phyloP scores from a whole-genome alignment of 2,888 invertebrate genomes.

The Athetis lepigone region DNA sequence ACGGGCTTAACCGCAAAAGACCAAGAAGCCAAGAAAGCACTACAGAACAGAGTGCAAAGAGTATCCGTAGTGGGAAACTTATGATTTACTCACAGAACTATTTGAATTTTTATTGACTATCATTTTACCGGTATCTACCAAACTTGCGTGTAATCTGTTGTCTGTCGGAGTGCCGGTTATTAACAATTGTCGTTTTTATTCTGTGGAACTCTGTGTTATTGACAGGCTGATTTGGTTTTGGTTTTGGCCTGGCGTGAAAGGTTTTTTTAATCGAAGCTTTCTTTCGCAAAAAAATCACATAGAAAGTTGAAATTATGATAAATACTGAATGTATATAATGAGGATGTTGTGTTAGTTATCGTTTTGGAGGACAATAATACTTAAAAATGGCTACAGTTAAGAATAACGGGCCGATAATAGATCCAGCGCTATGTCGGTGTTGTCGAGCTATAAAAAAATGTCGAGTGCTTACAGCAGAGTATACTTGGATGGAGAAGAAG shows the following conservation, averaged over 20 bases:
- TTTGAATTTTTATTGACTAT: too few species aligned
- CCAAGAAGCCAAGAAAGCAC: too few species aligned
- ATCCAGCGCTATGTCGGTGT: slow-evolving; percentile 86
- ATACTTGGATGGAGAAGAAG: slow-evolving; percentile 86
- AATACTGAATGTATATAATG: slow-evolving; percentile 59
- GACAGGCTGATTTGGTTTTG: slow-evolving; percentile 55
- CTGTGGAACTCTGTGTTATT: slow-evolving; percentile 47
- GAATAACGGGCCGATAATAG: slow-evolving; percentile 83
- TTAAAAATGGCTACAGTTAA: slow-evolving; percentile 78
- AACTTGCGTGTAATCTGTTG: too few species aligned
- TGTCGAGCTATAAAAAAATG: slow-evolving; percentile 87
- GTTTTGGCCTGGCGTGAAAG: slow-evolving; percentile 26
- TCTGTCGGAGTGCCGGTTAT: neutral
- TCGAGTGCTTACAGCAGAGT: slow-evolving; percentile 83
- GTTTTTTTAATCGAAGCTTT: slow-evolving; percentile 36
- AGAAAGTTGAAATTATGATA: slow-evolving; percentile 35
- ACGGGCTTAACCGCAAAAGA: too few species aligned
- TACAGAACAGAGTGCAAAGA: too few species aligned
- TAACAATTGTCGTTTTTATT: slow-evolving; percentile 42
- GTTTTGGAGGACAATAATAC: slow-evolving; percentile 1
- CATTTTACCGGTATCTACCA: too few species aligned
- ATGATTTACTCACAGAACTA: too few species aligned
- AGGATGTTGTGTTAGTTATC: slow-evolving; percentile 33
- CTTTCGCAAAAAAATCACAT: slow-evolving; percentile 36
- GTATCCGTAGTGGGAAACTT: too few species aligned